Evolutionary conservation across 2,888 invertebrate genomes (phyloP).

Genomic region (Protophormia terraenovae): DNA sequence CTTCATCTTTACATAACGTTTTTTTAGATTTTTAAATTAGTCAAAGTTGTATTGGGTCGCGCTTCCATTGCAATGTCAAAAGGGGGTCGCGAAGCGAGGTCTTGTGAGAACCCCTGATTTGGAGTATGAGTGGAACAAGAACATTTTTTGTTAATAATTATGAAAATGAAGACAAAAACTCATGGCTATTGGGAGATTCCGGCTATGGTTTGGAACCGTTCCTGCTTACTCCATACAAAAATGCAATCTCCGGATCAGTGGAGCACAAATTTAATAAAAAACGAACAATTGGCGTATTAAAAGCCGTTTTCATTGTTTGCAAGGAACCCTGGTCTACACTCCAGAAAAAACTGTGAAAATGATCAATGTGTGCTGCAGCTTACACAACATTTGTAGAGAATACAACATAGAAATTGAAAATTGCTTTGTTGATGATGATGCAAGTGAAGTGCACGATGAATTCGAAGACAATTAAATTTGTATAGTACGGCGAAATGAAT

Average conservation of each 20-base stretch:
- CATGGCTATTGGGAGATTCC: neutral
- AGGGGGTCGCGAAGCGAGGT: too few species aligned
- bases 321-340: neutral
- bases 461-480: neutral
- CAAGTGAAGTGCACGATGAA: too few species aligned
- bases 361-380: slow-evolving; percentile 19
- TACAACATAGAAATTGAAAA: neutral
- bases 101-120: too few species aligned
- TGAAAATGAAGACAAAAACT: neutral
- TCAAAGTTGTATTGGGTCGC: too few species aligned
- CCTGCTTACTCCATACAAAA: neutral
- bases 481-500: slow-evolving; percentile 3
- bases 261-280: slow-evolving; percentile 15
- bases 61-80: too few species aligned
- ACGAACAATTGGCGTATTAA: slow-evolving; percentile 32
- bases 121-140: neutral
- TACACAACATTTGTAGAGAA: slow-evolving; percentile 7
- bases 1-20: too few species aligned
- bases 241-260: neutral
- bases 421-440: too few species aligned
- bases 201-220: slow-evolving; percentile 25
- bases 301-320: slow-evolving; percentile 33
- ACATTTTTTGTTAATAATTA: neutral
- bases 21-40: too few species aligned
- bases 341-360: slow-evolving; percentile 8